Base-by-base conservation (phyloP, 2,888 invertebrate genomes). In the Drosophila pseudotakahashii region DNA sequence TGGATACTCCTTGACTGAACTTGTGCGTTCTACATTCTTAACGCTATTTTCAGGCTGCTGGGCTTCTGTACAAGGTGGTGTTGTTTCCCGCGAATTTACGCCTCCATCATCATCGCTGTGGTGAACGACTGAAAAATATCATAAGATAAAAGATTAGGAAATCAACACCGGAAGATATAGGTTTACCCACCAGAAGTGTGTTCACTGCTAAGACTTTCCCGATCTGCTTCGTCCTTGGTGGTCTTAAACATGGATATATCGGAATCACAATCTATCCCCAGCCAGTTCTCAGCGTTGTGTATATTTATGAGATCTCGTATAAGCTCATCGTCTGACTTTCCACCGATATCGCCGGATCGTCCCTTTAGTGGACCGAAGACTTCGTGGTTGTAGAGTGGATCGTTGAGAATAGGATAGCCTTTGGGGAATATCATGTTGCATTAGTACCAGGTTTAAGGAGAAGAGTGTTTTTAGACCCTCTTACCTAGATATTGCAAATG, bases 341-440 rank as follows among this genome's bases (percentile, higher is more conserved):
- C 98, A 0, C 96, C 96, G 76, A 96, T 95, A 84, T 97, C 96
- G 0, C 97, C 98, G 1, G 95, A 95, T 89, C 96, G 96, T 10
- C 98, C 98, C 81, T 97, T 97, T 60, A 96, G 93, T 0, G 98
- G 98, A 0, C 99, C 99, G 92, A 99, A 99, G 2, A 97, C 98
- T 0, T 95, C 94, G 92, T 97, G 97, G 92, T 99, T 99, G 93
- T 99, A 99, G 2, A 99, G 93, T 0, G 98, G 97, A 92, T 99
- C 99, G 91, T 99, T 99, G 5, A 98, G 96, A 57, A 99, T 99
- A 14, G 99, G 99, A 92, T 64, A 81, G 32, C 81, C 81, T 81
- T 36, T 1, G 7, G 11, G 14, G 32, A 23, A 3, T 5, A 7
- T 1, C 16, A 11, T 0, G 6, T 14, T 10, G 2, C 6, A 11